Base-by-base conservation (phyloP, 2,888 invertebrate genomes). In the Tenthredo notha region DNA sequence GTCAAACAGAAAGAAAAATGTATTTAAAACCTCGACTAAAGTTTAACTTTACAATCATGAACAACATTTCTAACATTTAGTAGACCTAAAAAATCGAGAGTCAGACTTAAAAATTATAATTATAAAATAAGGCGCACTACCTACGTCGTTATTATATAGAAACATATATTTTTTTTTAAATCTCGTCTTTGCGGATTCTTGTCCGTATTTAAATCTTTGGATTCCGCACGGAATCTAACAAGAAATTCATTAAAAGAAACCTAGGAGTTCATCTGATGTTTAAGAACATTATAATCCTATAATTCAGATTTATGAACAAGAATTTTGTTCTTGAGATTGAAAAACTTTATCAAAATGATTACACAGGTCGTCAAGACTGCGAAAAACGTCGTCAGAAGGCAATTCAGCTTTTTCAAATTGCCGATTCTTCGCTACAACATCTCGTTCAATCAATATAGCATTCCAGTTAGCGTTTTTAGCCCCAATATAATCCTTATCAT, bases 391-490 rank as follows among this genome's bases (percentile, higher is more conserved):
- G 21, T 86, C 40, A 4, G 85, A 77, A 21, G 88, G 84, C 47
- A 91, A 77, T 70, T 86, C 75, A 1, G 47, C 58, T 6, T 88
- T 86, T 3, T 85, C 25, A 61, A 18, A 87, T 78, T 29, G 89
- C 85, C 10, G 86, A 25, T 0, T 74, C 12, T n/a, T 88, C 3
- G 61, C 61, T 61, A 61, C 21, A 18, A 87, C 72, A 29, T 90
- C 87, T 74, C 88, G 91, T 40, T 90, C 90, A 10, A 93, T 89
- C 88, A 95, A 87, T 89, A 95, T 89, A 0, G 97, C 96, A 91
- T 97, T 95, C 98, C 98, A 98, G 1, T 97, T 97, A 2, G 96
- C 96, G 33, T 94, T 94, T 88, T 92, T 95, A 0, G 98, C 98
- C 1, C 97, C 98, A 33, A 95, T 88, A 92, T 97, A 98, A 93